Evolutionary conservation across 2,113 vertebrate species (phyloP), one percentile per base, ranked within the genome.

Genomic region (Dissostichus mawsoni): DNA sequence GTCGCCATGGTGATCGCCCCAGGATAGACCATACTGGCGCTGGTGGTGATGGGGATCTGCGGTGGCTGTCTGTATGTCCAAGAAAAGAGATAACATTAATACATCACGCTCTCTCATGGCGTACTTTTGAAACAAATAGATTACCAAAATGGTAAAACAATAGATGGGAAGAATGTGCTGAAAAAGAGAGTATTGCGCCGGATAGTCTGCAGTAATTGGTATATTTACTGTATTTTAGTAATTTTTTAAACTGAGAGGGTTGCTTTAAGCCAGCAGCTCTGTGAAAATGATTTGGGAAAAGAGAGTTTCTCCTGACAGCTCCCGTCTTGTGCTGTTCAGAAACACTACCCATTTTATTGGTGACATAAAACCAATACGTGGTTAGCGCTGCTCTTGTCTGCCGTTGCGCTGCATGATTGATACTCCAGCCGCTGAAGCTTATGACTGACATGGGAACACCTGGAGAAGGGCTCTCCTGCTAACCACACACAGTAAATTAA

Each of bases 31-130:
- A 99, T 97, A 74, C 97, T 97, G 66, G 97, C 95, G 93, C 95
- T 97, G 86, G 97, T 97, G 92, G 95, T 98, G 95, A 99, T 98
- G 91, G 98, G 98, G 93, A 99, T 96, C 95, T 98, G 98, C 86
- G 98, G 98, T 92, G 98, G 97, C 92, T 98, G 97, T 92, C 91
- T 99, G 96, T 92, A 96, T 96, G 90, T 74, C 78, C 10, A 14
- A 80, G 41, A 69, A 29, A 57, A 73, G 8, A 66, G 44, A 82
- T 41, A 36, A 6, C 61, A 63, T 29, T 17, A 14, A 33, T 23
- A 79, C 77, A 66, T 74, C 8, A 14, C 11, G 58, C 8, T 69
- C 23, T 73, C 11, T 65, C 5, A 50, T 47, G 11, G 51, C 36
- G 16, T 44, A 53, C 11, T 50, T 51, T 47, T 68, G 3, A 71